phyloP scores from a whole-genome alignment of 2,113 vertebrate species.

The Sebastes schlegelii region DNA sequence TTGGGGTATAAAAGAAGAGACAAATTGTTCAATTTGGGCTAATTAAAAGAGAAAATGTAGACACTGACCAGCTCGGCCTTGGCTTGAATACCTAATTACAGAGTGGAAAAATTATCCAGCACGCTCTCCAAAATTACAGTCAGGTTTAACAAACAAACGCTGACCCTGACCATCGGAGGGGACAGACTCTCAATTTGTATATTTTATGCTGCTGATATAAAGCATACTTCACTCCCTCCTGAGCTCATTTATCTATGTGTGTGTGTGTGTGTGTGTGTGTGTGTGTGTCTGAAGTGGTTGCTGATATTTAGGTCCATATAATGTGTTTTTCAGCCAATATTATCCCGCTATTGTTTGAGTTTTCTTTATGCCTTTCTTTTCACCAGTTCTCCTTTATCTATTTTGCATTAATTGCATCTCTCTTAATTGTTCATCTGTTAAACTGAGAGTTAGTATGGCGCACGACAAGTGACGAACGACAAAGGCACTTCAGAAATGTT shows the following conservation, averaged over 20 bases:
- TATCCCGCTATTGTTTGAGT: slow-evolving; percentile 52
- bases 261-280: slow-evolving; percentile 33
- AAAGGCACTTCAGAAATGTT: slow-evolving; percentile 64
- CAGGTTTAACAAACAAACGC: slow-evolving; percentile 51
- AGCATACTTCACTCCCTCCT: slow-evolving; percentile 33
- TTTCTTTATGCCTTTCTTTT: slow-evolving; percentile 71
- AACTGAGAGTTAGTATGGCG: slow-evolving; percentile 52
- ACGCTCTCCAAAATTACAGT: slow-evolving; percentile 46
- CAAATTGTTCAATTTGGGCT: slow-evolving; percentile 71
- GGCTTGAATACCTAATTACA: slow-evolving; percentile 70
- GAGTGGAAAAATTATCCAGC: slow-evolving; percentile 33
- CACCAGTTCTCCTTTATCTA: slow-evolving; percentile 72
- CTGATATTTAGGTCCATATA: slow-evolving; percentile 62
- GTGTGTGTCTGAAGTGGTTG: slow-evolving; percentile 57
- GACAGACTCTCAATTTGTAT: slow-evolving; percentile 52
- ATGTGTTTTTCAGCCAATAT: slow-evolving; percentile 66
- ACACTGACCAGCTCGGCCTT: slow-evolving; percentile 63
- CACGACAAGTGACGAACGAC: slow-evolving; percentile 51
- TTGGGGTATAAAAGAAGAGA: slow-evolving; percentile 62
- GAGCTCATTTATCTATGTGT: slow-evolving; percentile 6
- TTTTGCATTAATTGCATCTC: slow-evolving; percentile 77
- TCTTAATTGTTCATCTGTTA: slow-evolving; percentile 65
- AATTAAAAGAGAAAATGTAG: slow-evolving; percentile 62
- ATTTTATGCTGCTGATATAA: slow-evolving; percentile 52
- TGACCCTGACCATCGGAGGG: slow-evolving; percentile 36